These are phyloP conservation scores for Patiria miniata DNA, from an alignment of 35 echinoderm and acorn worm species.

Conservation along the genomic window DNA sequence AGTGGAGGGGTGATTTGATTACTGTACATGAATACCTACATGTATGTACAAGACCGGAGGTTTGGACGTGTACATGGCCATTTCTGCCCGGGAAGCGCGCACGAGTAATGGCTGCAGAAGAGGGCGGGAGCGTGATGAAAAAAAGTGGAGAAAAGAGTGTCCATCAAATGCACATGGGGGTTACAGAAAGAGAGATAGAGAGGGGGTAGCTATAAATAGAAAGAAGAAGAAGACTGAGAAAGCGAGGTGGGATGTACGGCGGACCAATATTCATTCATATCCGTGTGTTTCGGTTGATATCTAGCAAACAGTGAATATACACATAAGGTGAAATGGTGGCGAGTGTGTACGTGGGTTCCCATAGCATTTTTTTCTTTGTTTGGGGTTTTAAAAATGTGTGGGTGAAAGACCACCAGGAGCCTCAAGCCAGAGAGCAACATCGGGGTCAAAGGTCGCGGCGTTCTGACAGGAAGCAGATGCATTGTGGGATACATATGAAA, in stretches of 20 bases:
- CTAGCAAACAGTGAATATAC: background rate
- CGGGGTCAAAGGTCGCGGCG: conserved; percentile 2
- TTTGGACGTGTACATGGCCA: conserved; percentile 99
- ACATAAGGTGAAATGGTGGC: background rate
- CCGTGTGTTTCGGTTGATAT: background rate
- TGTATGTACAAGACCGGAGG: conserved; percentile 93
- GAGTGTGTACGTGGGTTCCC: conserved; percentile 4
- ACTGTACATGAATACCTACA: conserved; percentile 87
- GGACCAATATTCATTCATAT: background rate
- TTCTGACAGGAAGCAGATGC: background rate
- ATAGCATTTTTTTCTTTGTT: background rate
- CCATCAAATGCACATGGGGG: conserved; percentile 25
- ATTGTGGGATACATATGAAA: no score
- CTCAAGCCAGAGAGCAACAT: conserved; percentile 42
- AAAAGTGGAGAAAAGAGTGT: conserved; percentile 70
- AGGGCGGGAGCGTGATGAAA: conserved; percentile 36
- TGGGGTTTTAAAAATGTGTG: background rate
- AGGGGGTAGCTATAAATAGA: no score
- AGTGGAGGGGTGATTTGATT: background rate
- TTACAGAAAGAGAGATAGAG: conserved; percentile 19
- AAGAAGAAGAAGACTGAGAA: background rate
- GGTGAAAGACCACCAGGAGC: conserved; percentile 45
- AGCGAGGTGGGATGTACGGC: background rate
- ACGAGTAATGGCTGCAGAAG: conserved; percentile 94
- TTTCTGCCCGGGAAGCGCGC: conserved; percentile 98